These are phyloP conservation scores for Cepaea hortensis DNA, from an alignment of 2,888 invertebrate species.

Conservation along the genomic window DNA sequence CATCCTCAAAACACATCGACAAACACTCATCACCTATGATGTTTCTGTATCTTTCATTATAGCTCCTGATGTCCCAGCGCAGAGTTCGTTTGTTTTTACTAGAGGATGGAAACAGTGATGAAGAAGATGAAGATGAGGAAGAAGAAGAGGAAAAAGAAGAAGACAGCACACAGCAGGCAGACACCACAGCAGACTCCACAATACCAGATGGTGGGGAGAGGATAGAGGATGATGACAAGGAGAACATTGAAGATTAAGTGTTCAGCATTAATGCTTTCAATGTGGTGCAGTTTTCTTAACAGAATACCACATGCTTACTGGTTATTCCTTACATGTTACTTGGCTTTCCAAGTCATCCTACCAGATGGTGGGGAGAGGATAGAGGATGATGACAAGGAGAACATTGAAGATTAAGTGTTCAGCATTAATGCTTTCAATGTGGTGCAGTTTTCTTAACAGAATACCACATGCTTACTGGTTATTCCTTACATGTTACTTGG, in stretches of 20 bases:
- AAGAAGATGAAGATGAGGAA: slow-evolving; percentile 47
- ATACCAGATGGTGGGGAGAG: background rate
- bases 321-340: too few species aligned
- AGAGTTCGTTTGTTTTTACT: slow-evolving; percentile 46
- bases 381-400: slow-evolving; percentile 44
- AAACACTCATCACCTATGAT: background rate
- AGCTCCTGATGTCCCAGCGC: slow-evolving; percentile 40
- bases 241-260: slow-evolving; percentile 22
- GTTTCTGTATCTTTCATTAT: background rate
- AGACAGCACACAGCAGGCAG: slow-evolving; percentile 32
- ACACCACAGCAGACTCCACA: slow-evolving; percentile 25
- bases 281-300: too few species aligned
- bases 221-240: slow-evolving; percentile 40
- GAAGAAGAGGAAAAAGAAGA: slow-evolving; percentile 27
- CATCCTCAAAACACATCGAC: background rate
- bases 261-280: too few species aligned
- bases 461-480: too few species aligned
- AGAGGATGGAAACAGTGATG: slow-evolving; percentile 44
- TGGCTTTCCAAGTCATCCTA: too few species aligned
- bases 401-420: slow-evolving; percentile 3
- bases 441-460: too few species aligned
- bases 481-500: too few species aligned
- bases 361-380: background rate
- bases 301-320: too few species aligned
- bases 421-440: too few species aligned